These are phyloP conservation scores for Imbricaverruca yamaguchii DNA, from an alignment of 2,888 invertebrate genomes.

Conservation along the genomic window DNA sequence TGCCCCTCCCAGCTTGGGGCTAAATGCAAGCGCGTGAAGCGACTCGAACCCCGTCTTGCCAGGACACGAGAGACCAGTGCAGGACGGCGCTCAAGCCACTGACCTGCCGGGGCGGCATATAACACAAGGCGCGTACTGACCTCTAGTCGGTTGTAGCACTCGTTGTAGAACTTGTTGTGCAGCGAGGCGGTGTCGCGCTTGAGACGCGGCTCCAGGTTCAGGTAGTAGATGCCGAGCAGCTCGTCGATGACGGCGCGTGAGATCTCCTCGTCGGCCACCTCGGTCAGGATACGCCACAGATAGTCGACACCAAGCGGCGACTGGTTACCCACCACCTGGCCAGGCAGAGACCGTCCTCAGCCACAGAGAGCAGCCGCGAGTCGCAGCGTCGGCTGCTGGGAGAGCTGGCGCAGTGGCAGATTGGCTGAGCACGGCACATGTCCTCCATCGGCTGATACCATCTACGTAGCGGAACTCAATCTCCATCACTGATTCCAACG, in stretches of 20 bases:
- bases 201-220: conserved; percentile 40
- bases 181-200: conserved; percentile 43
- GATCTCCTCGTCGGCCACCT: conserved; percentile 42
- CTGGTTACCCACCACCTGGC: conserved; percentile 42
- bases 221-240: conserved; percentile 43
- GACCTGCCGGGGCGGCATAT: too few relatives aligned
- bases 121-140: conserved; percentile 29
- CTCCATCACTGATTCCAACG: too few relatives aligned
- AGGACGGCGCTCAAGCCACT: too few relatives aligned
- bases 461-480: too few relatives aligned
- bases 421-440: neutral
- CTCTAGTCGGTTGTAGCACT: conserved; percentile 45
- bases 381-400: too few relatives aligned
- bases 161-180: conserved; percentile 45
- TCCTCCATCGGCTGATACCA: too few relatives aligned
- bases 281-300: conserved; percentile 45
- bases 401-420: too few relatives aligned
- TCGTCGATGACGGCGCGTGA: conserved; percentile 43
- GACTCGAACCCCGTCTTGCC: too few relatives aligned
- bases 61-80: too few relatives aligned
- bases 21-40: too few relatives aligned
- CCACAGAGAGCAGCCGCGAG: too few relatives aligned
- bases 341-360: neutral
- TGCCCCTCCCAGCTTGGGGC: too few relatives aligned
- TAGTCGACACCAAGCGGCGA: conserved; percentile 45